These are phyloP conservation scores for Parnassius orleans DNA, from an alignment of 2,888 invertebrate genomes.

Conservation along the genomic window DNA sequence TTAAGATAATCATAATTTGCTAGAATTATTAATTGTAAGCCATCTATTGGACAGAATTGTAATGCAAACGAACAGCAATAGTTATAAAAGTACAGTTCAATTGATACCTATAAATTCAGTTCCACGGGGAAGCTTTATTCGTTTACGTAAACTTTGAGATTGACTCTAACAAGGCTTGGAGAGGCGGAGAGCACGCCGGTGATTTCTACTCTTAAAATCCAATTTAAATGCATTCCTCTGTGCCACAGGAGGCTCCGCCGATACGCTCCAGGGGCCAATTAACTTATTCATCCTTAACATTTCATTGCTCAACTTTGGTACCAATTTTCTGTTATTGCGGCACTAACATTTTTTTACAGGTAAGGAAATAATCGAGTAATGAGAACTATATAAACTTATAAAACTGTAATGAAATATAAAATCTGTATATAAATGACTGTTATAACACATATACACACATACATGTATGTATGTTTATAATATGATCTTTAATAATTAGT, in stretches of 20 bases:
- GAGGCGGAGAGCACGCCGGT: constrained; percentile 68
- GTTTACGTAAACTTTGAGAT: constrained; percentile 80
- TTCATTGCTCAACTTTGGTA: constrained; percentile 73
- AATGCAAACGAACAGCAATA: constrained; percentile 20
- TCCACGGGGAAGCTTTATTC: constrained; percentile 71
- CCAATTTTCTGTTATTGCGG: constrained; percentile 32
- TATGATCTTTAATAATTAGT: too few relatives aligned
- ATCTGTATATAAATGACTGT: too few relatives aligned
- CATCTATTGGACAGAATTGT: constrained; percentile 20
- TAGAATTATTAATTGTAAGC: constrained; percentile 14
- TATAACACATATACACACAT: too few relatives aligned
- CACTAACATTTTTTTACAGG: constrained; percentile 15
- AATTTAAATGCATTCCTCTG: constrained; percentile 82
- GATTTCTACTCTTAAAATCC: constrained; percentile 81
- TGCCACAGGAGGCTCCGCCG: constrained; percentile 75
- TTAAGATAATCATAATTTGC: constrained; percentile 9
- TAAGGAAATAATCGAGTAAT: too few relatives aligned
- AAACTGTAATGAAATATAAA: too few relatives aligned
- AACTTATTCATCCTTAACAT: constrained; percentile 81
- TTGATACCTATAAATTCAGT: constrained; percentile 71
- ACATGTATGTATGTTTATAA: too few relatives aligned
- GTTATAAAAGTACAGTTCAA: constrained; percentile 37
- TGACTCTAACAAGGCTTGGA: constrained; percentile 77
- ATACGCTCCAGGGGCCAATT: constrained; percentile 78
- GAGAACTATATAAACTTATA: too few relatives aligned